These are phyloP conservation scores for Prionailurus viverrinus DNA, from an alignment of 2,113 vertebrate genomes.

Conservation along the genomic window DNA sequence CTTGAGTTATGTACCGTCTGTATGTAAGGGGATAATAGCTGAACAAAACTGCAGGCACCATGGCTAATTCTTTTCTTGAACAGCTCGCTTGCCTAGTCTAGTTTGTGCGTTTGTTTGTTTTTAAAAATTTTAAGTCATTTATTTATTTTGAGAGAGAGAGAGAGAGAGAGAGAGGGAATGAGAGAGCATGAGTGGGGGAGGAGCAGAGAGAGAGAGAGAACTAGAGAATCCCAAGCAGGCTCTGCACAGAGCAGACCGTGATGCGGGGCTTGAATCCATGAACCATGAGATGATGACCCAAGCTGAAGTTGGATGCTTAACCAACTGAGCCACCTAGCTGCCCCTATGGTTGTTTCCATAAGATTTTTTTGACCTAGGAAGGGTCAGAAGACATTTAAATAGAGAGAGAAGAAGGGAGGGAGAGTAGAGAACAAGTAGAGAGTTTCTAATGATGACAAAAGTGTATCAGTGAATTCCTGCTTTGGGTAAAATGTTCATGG, in stretches of 20 bases:
- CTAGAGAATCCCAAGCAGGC: too few species aligned
- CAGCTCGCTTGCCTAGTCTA: background rate
- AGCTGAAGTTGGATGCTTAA: too few species aligned
- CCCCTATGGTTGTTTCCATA: background rate
- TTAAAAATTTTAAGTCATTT: background rate
- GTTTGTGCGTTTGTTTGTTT: background rate
- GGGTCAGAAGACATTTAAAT: background rate
- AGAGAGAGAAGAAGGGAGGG: background rate
- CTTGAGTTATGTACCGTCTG: fast-evolving
- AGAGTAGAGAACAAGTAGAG: background rate
- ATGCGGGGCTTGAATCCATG: too few species aligned
- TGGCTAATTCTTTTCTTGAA: background rate
- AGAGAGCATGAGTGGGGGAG: too few species aligned
- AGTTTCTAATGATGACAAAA: background rate
- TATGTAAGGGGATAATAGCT: background rate
- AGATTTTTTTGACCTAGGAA: background rate
- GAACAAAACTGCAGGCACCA: background rate
- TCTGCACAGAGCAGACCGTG: too few species aligned
- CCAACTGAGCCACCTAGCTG: too few species aligned
- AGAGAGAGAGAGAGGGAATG: too few species aligned
- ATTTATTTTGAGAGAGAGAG: too few species aligned
- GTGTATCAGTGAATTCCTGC: background rate
- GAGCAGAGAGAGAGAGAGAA: too few species aligned
- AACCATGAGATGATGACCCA: too few species aligned
- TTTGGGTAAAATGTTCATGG: background rate